A percentile compares a stretch with the other conserved stretches of the same genome.
These are phyloP conservation scores for Gambusia holbrooki DNA, from an alignment of 2,113 vertebrate genomes.

Conservation along the genomic window DNA sequence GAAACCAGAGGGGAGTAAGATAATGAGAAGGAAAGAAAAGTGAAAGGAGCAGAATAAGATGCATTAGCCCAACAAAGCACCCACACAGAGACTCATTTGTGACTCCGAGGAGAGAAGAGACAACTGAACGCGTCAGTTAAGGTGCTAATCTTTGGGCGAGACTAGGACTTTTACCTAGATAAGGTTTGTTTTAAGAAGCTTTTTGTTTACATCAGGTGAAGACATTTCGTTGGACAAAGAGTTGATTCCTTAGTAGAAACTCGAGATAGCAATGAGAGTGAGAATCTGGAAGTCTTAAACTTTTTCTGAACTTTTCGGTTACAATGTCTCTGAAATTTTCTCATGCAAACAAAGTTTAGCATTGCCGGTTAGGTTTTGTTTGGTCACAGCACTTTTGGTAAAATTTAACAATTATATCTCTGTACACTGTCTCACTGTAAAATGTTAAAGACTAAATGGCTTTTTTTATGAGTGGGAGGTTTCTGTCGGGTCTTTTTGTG, in stretches of 20 bases:
- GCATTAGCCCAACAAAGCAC: constrained; percentile 28
- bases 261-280: constrained; percentile 55
- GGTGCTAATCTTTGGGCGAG: constrained; percentile 43
- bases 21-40: constrained; percentile 24
- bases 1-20: constrained; percentile 43
- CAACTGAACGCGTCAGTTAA: constrained; percentile 44
- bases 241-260: constrained; percentile 65
- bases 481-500: background rate
- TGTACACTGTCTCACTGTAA: background rate
- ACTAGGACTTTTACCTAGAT: constrained; percentile 49
- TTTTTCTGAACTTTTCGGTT: constrained; percentile 1
- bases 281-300: constrained; percentile 48
- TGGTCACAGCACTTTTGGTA: background rate
- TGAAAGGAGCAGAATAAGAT: constrained; percentile 31
- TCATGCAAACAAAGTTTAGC: background rate
- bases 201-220: constrained; percentile 20
- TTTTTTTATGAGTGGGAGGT: background rate
- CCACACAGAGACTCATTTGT: constrained; percentile 51
- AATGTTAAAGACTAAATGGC: no score
- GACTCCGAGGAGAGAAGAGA: constrained; percentile 18
- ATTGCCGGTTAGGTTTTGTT: background rate
- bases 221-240: constrained; percentile 64
- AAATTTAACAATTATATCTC: background rate
- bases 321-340: background rate
- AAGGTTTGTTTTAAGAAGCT: constrained; percentile 17